Evolutionary conservation across 2,888 invertebrate genomes (phyloP), one percentile per base, ranked within the genome.

Genomic region (Sminthurides aquaticus): DNA sequence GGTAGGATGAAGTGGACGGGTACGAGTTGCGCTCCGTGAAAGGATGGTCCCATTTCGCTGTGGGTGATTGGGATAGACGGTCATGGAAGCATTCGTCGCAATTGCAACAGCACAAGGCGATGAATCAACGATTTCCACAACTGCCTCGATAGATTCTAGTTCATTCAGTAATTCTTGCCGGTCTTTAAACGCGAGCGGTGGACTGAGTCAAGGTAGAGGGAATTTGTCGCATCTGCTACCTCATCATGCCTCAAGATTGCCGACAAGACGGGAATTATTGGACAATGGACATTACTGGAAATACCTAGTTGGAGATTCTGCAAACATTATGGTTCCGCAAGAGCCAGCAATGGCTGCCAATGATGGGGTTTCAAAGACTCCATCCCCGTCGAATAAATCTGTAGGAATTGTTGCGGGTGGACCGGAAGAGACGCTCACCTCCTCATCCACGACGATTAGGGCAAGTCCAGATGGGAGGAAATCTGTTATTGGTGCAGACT

Each of bases 361-460:
- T 66, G 71, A 74, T 69, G 73, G 70, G 67, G 71, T 72, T 56
- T 70, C 69, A n/a, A 74, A 74, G 65, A 72, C 71, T 68, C 72
- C 73, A 62, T 71, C 73, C 62, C 73, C 73, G 54, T 71, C 73
- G 29, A 61, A 43, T 27, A 68, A 70, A 22, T 62, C 65, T 1
- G 62, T 25, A n/a, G 68, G 60, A 24, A 43, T 57, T 15, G 63
- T 28, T 65, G 67, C 49, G 62, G 67, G 29, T 69, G 88, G 88
- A 52, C 67, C 66, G 64, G 69, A 71, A 60, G 71, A 72, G 11
- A 57, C 25, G n/a, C 27, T 58, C 56, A 69, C 67, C 18, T 20
- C 58, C 5, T 11, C 43, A 15, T 20, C 58, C 5, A 34, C 43
- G 43, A 34, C 43, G 43, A 64, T 57, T 49, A 57, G 57, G 29